phyloP scores from a whole-genome alignment of 2,113 vertebrate species.

The Parotia lawesii region DNA sequence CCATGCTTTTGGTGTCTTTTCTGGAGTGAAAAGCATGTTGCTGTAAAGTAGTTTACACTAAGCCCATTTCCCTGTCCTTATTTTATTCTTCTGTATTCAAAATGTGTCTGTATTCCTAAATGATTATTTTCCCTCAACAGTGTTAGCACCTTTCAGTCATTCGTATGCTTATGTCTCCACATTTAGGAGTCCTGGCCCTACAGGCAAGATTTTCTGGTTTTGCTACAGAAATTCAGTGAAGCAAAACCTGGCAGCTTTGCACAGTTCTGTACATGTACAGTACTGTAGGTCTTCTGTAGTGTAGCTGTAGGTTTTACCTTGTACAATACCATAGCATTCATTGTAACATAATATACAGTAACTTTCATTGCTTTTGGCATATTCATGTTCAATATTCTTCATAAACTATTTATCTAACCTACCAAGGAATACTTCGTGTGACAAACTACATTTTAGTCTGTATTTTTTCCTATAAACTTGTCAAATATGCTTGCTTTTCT shows the following conservation, averaged over 20 bases:
- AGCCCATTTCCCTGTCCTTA: not conserved
- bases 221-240: constrained; percentile 49
- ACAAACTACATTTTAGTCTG: not conserved
- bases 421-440: not conserved
- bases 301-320: not conserved
- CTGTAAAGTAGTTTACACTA: not conserved
- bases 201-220: constrained; percentile 58
- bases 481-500: not conserved
- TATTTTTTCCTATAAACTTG: not conserved
- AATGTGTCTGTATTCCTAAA: not conserved
- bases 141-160: constrained; percentile 3
- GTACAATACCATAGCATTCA: not conserved
- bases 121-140: not conserved
- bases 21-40: not conserved
- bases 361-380: constrained; percentile 22
- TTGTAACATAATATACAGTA: not conserved
- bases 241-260: constrained; percentile 51
- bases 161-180: not conserved
- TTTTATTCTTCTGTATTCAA: not conserved
- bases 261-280: not conserved
- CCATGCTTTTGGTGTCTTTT: not conserved
- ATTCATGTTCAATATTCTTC: not conserved
- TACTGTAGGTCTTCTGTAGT: constrained; percentile 3
- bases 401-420: constrained; percentile 27
- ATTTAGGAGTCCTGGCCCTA: constrained; percentile 13